Evolutionary conservation across 1,140 invertebrate genomes (phyloP), one percentile per base, ranked within the genome.

Genomic region (Pogonognathellus flavescens): DNA sequence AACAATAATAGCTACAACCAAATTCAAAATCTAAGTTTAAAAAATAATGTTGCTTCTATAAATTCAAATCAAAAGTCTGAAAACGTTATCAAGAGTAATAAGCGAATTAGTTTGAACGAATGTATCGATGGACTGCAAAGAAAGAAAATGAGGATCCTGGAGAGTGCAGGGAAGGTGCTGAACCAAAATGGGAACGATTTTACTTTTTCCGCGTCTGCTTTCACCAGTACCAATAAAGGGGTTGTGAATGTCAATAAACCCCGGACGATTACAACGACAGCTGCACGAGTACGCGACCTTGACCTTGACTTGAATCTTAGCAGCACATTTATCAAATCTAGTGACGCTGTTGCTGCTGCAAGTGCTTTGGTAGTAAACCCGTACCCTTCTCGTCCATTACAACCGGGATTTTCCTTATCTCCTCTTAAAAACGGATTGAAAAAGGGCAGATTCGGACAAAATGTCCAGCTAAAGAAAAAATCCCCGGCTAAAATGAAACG

Each of bases 41-140:
- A 57, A 16, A 60, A 53, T 20, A 31, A 22, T 86, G 3, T 62
- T 18, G 13, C 31, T 41, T 41, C 85, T 55, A 14, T 25, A 9
- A 55, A 55, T 70, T 3, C 25, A 16, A 81, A 59, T 13, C 59
- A 82, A 83, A 59, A 83, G 80, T 80, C 80, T 85, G 83, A 85
- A 53, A 85, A 86, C 50, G 50, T 57, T 41, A 85, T 52, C 22
- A 84, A 80, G 66, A 60, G 70, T 31, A 83, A 66, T 31, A 86
- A 86, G 60, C 59, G 86, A 70, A 87, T 87, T 82, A 82, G 72
- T 49, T 82, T 88, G 13, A 82, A 83, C 20, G 88, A 88, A 52
- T 88, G 88, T 25, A 87, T 87, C 22, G 88, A 88, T 59, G 88
- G 88, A 4, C 82, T 88, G 9, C 85, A 88, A 53, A 57, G 83